phyloP scores from a whole-genome alignment of 2,113 vertebrate genomes.

The Ramphastos sulfuratus region DNA sequence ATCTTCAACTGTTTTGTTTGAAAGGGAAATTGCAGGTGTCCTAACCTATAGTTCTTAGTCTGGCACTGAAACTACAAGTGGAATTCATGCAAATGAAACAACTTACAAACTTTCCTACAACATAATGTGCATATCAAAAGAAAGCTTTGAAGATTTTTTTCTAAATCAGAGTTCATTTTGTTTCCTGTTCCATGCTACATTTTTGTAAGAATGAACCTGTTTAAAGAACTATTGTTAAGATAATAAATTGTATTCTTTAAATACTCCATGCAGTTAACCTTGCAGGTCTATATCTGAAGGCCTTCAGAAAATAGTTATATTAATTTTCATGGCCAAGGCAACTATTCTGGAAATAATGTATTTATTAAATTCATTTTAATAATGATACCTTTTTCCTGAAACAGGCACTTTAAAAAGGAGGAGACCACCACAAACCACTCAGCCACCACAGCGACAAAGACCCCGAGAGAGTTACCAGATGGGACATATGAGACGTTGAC shows the following conservation, averaged over 20 bases:
- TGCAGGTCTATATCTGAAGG: neutral
- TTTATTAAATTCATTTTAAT: neutral
- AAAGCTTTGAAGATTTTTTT: neutral
- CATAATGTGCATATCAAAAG: neutral
- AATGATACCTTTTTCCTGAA: neutral
- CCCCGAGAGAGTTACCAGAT: slow-evolving; percentile 90
- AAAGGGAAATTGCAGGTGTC: neutral
- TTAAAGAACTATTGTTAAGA: neutral
- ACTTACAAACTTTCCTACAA: neutral
- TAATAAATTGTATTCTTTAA: neutral
- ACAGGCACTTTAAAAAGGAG: slow-evolving; percentile 93
- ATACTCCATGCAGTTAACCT: neutral
- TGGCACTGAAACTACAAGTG: neutral
- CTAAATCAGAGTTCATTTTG: neutral
- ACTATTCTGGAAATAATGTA: neutral
- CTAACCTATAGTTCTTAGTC: neutral
- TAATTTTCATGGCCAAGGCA: neutral
- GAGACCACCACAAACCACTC: slow-evolving; percentile 83
- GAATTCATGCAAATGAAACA: neutral
- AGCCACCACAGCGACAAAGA: slow-evolving; percentile 85
- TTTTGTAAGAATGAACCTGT: neutral
- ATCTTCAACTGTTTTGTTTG: neutral
- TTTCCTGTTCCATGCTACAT: neutral
- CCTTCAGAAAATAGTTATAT: neutral
- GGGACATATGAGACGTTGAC: slow-evolving; percentile 91